A percentile compares a stretch with the other conserved stretches of the same genome.
These are phyloP conservation scores for Eulemur macaco DNA, from an alignment of 2,113 vertebrate species.

Conservation along the genomic window DNA sequence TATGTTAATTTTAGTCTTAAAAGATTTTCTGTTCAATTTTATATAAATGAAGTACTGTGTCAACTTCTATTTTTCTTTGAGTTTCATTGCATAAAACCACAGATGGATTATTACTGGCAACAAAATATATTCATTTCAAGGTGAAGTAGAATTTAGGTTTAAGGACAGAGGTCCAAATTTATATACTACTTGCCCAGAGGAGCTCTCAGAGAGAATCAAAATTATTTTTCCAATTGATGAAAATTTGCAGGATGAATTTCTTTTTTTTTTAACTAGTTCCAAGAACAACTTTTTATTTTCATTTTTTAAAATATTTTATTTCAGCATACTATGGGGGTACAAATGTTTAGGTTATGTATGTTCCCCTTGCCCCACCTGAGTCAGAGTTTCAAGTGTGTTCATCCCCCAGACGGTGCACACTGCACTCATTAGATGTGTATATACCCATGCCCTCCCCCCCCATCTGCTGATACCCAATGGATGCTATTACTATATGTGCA, in stretches of 20 bases:
- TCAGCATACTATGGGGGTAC: no score
- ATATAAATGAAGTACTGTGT: neutral
- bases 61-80: neutral
- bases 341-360: no score
- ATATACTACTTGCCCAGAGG: neutral
- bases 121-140: neutral
- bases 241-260: neutral
- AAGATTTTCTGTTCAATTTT: conserved; percentile 3
- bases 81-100: conserved; percentile 21
- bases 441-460: no score
- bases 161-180: neutral
- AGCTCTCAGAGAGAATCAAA: neutral
- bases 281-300: no score
- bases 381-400: no score
- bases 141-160: neutral
- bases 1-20: conserved; percentile 9
- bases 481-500: no score
- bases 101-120: neutral
- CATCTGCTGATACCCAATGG: no score
- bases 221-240: neutral
- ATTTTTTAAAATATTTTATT: no score
- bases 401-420: no score
- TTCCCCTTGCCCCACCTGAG: no score
- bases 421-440: no score
- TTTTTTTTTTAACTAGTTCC: neutral